Evolutionary conservation across 2,797 vertebrate species (phyloP).

Genomic region (Atherinosoma microstoma): DNA sequence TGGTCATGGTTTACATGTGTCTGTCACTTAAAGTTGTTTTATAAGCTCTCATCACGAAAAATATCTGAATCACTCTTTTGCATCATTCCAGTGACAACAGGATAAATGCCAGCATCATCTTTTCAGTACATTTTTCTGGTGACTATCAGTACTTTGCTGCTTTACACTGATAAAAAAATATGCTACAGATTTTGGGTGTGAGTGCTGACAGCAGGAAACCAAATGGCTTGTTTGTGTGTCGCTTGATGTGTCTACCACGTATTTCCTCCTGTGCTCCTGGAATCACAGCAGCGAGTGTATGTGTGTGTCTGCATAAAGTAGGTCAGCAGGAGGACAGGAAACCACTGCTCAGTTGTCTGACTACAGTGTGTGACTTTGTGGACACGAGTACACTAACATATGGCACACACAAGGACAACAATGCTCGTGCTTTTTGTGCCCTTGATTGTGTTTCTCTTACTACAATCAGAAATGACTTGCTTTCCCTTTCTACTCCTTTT

Average conservation of each 20-base stretch:
- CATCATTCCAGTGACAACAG: constrained; percentile 34
- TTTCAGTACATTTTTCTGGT: constrained; percentile 25
- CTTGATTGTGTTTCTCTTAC: constrained; percentile 19
- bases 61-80: constrained; percentile 44
- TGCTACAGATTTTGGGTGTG: constrained; percentile 15
- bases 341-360: constrained; percentile 62
- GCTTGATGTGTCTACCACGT: constrained; percentile 42
- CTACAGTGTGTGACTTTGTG: constrained; percentile 43
- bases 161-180: constrained; percentile 45
- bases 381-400: constrained; percentile 25
- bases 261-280: constrained; percentile 55
- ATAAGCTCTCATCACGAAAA: constrained; percentile 57
- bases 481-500: constrained; percentile 10
- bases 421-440: neutral
- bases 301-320: constrained; percentile 58
- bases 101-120: constrained; percentile 48
- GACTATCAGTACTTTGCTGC: constrained; percentile 36
- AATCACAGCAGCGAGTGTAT: constrained; percentile 35
- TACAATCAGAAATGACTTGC: neutral
- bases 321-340: constrained; percentile 77
- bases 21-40: constrained; percentile 35
- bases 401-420: constrained; percentile 1
- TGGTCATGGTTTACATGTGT: constrained; percentile 12
- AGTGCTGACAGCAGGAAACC: constrained; percentile 40
- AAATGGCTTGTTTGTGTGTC: constrained; percentile 55